Percentiles rank a stretch among this genome's conserved stretches.
Evolutionary conservation across 2,113 vertebrate species (phyloP).

Genomic region (Meriones unguiculatus): DNA sequence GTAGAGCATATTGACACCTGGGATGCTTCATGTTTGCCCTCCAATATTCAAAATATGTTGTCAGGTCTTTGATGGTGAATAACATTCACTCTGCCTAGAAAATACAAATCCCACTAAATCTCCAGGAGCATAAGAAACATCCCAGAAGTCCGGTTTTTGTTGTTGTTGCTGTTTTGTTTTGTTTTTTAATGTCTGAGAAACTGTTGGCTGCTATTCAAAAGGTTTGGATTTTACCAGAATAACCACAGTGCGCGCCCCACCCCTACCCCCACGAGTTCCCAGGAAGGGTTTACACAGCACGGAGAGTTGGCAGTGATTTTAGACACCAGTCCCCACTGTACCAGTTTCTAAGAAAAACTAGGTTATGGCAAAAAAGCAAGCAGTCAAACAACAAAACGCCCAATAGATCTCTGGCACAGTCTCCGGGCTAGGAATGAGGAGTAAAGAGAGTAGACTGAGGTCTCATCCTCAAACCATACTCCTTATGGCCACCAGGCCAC

Average conservation of each 20-base stretch:
- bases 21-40: not conserved
- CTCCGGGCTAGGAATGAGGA: not conserved
- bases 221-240: slow-evolving; percentile 21
- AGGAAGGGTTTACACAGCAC: not conserved
- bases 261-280: not conserved
- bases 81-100: not conserved
- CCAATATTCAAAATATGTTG: not conserved
- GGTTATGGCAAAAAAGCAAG: not conserved
- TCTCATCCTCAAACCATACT: not conserved
- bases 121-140: not conserved
- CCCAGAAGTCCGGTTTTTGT: not conserved
- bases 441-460: not conserved
- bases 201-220: not conserved
- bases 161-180: not conserved
- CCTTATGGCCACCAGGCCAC: not conserved
- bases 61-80: not conserved
- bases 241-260: slow-evolving; percentile 4
- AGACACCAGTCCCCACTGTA: not conserved
- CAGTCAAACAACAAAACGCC: not conserved
- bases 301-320: not conserved
- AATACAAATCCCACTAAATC: too few species aligned
- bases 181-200: not conserved
- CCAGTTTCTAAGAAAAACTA: not conserved
- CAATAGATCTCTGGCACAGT: accelerated
- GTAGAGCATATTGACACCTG: not conserved